Conservation (phyloP, 2,797 vertebrate genomes). For the Argyrosomus regius region DNA sequence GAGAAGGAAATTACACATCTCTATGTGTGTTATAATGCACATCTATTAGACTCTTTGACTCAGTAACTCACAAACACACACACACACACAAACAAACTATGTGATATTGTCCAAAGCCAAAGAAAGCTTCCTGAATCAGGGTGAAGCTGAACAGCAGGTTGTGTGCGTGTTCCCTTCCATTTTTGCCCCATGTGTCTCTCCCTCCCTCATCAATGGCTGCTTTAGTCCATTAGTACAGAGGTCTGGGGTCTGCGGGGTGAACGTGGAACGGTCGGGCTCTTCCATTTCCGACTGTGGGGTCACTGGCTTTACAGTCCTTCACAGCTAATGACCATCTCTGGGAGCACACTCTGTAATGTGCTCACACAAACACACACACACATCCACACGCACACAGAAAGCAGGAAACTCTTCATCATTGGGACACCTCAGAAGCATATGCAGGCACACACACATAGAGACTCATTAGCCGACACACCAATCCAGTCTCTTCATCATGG, state of each 20-base stretch:
- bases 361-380: constrained; percentile 28
- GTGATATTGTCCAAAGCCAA: neutral
- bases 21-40: neutral
- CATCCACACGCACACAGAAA: constrained; percentile 20
- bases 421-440: constrained; percentile 62
- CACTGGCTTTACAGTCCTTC: constrained; percentile 61
- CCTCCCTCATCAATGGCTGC: constrained; percentile 47
- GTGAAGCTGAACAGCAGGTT: neutral
- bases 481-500: constrained; percentile 74
- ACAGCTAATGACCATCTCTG: constrained; percentile 75
- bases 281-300: constrained; percentile 70
- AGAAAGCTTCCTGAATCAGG: constrained; percentile 15
- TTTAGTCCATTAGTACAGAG: constrained; percentile 69
- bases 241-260: constrained; percentile 56
- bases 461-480: constrained; percentile 68
- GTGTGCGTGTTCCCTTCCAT: neutral
- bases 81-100: neutral
- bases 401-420: constrained; percentile 64
- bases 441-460: constrained; percentile 43
- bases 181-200: constrained; percentile 17
- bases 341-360: constrained; percentile 47
- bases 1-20: neutral
- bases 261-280: constrained; percentile 37
- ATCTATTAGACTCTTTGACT: neutral
- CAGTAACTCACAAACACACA: neutral